These are phyloP conservation scores for Schlechtendalia chinensis DNA, from an alignment of 1,140 invertebrate species.

Conservation along the genomic window DNA sequence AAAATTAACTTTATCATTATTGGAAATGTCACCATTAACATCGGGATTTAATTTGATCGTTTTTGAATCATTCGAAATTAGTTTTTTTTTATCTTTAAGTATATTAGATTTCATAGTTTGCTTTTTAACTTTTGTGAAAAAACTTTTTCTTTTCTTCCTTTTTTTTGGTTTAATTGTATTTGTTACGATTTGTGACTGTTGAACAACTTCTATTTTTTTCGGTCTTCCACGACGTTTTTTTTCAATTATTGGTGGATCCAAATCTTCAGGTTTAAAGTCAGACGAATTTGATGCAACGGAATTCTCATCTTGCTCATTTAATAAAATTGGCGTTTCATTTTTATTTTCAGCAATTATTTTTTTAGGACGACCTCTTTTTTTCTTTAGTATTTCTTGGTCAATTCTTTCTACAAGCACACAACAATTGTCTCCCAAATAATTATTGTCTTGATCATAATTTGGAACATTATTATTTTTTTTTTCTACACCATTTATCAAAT, in stretches of 20 bases:
- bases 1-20: too few species aligned
- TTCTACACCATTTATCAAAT: neutral
- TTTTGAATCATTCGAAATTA: neutral
- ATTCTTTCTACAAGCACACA: neutral
- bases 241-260: neutral
- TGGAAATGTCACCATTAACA: too few species aligned
- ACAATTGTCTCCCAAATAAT: neutral
- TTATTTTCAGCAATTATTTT: neutral
- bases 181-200: neutral
- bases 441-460: neutral
- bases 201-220: neutral
- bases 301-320: neutral
- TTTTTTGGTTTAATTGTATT: neutral
- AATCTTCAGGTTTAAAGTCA: neutral
- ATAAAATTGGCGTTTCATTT: neutral
- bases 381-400: neutral
- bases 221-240: constrained; percentile 24
- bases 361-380: constrained; percentile 22
- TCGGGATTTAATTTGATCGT: neutral
- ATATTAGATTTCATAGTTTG: neutral
- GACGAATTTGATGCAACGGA: neutral
- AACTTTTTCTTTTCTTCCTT: neutral
- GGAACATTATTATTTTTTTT: neutral
- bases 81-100: neutral
- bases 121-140: neutral